These are phyloP conservation scores for Chelonus insularis DNA, from an alignment of 1,140 invertebrate genomes.

Conservation along the genomic window DNA sequence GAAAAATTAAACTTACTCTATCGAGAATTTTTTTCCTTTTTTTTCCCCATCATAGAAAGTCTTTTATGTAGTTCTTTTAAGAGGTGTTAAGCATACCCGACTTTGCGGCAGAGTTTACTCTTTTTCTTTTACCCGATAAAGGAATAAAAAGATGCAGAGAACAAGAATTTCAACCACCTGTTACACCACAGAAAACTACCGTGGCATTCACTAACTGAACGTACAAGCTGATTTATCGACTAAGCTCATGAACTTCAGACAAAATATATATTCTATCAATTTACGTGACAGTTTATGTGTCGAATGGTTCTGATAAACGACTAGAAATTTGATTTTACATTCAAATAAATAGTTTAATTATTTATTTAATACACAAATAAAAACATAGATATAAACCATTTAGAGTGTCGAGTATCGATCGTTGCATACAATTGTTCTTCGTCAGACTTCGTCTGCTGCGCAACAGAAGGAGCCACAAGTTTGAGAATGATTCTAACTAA, in stretches of 20 bases:
- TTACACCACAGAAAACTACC: constrained; percentile 50
- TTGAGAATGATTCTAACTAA: background rate
- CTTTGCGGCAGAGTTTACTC: constrained; percentile 52
- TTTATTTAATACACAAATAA: no score
- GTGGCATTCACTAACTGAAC: constrained; percentile 43
- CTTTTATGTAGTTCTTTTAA: constrained; percentile 45
- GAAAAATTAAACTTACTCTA: background rate
- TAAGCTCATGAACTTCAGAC: constrained; percentile 42
- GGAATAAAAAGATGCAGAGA: constrained; percentile 51
- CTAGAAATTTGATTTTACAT: background rate
- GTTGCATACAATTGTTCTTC: background rate
- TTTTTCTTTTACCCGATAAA: constrained; percentile 54
- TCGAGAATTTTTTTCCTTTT: background rate
- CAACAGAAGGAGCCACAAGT: constrained; percentile 1
- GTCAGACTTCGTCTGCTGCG: background rate
- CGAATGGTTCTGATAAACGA: background rate
- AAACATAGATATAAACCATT: no score
- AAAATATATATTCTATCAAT: background rate
- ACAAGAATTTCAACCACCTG: constrained; percentile 56
- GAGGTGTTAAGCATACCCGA: constrained; percentile 51
- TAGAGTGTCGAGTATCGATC: background rate
- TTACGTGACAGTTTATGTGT: background rate
- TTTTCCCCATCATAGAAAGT: background rate
- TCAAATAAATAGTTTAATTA: background rate
- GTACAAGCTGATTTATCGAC: constrained; percentile 54